Evolutionary conservation across 2,888 invertebrate species (phyloP), one percentile per base, ranked within the genome.

Genomic region (Nemoura dubitans): DNA sequence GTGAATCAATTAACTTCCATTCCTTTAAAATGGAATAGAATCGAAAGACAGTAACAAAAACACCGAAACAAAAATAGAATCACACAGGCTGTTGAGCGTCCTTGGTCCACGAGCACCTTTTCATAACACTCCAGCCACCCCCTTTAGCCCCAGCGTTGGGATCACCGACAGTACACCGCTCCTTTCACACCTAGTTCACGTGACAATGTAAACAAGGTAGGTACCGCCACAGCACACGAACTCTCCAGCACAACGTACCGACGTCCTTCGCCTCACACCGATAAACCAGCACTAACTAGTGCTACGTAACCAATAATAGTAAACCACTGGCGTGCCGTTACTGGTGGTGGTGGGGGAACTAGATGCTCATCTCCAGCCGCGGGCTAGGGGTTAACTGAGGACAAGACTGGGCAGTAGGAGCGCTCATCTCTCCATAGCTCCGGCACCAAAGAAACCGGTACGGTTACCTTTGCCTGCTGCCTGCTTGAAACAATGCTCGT

Each of bases 301-400:
- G 59, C 59, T 59, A 59, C 21, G 59, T 59, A 59, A 59, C 59
- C 59, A 59, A 59, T 59, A 21, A 59, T 59, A 59, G 59, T 59
- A 59, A 59, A 59, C 59, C 59, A 59, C 59, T 59, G 59, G 59
- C 59, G 59, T 59, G 59, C 59, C 59, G 59, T 59, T 59, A 59
- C 59, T 16, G 14, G 16, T 59, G 6, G 59, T 59, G 59, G 59
- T 59, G 59, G 59, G 59, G 59, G 59, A 16, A 59, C 59, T 21
- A 7, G 59, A 21, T 59, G 59, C 59, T 59, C 59, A 59, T 59
- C 59, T 59, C 59, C 59, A 59, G 59, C 59, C 59, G 14, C 59
- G 59, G 59, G 59, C 59, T 59, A 59, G 59, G 59, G 59, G 59
- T 59, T 59, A 59, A 16, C 1, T 16, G 59, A 59, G 59, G 59